A percentile compares a stretch with the other conserved stretches of the same genome.
phyloP scores from a whole-genome alignment of 1,140 invertebrate genomes.

The Ladona fulva region DNA sequence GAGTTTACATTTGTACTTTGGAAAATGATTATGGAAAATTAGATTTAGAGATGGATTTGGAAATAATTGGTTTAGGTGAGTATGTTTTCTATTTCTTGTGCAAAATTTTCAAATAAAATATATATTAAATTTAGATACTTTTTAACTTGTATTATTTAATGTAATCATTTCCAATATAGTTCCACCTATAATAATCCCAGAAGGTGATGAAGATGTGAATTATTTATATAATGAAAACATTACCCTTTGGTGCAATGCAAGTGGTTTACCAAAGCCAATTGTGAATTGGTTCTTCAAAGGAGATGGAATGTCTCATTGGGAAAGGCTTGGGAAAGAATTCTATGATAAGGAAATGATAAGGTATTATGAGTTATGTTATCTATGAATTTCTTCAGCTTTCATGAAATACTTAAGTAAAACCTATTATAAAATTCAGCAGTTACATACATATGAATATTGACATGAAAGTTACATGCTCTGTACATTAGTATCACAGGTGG shows the following conservation, averaged over 20 bases:
- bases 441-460: not conserved
- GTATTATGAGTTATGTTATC: not conserved
- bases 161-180: not conserved
- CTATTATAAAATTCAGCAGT: not conserved
- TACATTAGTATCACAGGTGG: constrained; percentile 15
- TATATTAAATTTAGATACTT: no score
- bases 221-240: not conserved
- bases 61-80: not conserved
- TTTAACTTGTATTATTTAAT: not conserved
- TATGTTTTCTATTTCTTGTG: not conserved
- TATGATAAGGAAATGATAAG: not conserved
- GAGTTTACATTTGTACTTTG: not conserved
- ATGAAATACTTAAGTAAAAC: not conserved
- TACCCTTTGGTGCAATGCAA: not conserved
- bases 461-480: not conserved
- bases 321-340: not conserved
- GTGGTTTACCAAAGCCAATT: not conserved
- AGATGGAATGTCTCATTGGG: not conserved
- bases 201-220: not conserved
- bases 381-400: not conserved
- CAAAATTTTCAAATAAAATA: no score
- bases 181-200: not conserved
- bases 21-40: not conserved
- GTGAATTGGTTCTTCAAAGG: not conserved
- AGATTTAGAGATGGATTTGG: not conserved